Conservation (phyloP, 2,797 vertebrate genomes). For the Malurus splendens region DNA sequence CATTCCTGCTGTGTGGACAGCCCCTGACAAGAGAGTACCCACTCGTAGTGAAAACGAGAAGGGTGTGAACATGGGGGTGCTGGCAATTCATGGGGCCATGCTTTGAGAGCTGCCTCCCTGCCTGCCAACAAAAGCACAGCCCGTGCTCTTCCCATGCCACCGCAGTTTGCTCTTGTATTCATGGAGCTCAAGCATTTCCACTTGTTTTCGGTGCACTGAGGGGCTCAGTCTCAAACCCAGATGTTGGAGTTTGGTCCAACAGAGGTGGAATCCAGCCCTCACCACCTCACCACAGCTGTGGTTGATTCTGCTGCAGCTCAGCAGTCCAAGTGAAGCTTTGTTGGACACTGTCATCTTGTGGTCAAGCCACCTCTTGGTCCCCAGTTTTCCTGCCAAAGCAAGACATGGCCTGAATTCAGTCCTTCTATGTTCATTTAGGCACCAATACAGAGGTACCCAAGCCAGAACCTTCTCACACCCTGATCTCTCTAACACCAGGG, state of each 20-base stretch:
- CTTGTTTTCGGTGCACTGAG: neutral
- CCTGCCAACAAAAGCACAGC: neutral
- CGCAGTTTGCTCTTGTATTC: neutral
- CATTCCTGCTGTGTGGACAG: neutral
- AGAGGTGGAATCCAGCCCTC: neutral
- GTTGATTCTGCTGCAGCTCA: neutral
- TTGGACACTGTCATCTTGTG: neutral
- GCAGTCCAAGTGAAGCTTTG: neutral
- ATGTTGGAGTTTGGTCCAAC: accelerated
- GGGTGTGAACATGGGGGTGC: neutral
- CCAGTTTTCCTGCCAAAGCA: neutral
- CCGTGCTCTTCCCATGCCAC: accelerated
- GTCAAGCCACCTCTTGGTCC: neutral
- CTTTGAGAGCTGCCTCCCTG: neutral
- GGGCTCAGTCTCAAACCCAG: accelerated
- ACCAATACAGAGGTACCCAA: neutral
- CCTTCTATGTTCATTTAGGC: neutral
- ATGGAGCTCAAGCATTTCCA: neutral
- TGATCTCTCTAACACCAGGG: neutral
- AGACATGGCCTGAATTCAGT: neutral
- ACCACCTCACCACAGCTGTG: neutral
- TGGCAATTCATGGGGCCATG: neutral
- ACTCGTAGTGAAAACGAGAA: accelerated
- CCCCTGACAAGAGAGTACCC: neutral
- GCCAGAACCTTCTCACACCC: neutral